A percentile compares a stretch with the other conserved stretches of the same genome.
Conservation (phyloP, 2,888 invertebrate genomes). For the Osmoderma eremita region DNA sequence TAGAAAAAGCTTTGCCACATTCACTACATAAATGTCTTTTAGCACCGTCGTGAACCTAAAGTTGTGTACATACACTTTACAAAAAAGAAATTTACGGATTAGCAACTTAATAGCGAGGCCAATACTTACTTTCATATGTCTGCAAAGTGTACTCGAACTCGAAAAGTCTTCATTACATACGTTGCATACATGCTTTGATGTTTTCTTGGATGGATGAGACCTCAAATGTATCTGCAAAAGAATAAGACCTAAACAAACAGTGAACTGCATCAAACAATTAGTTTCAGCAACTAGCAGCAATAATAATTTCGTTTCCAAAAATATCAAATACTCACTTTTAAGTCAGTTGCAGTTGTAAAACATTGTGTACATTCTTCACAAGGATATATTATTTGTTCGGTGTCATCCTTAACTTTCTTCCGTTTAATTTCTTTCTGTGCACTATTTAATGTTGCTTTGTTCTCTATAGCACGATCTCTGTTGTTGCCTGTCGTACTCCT, state of each 20-base stretch:
- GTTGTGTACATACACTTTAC: slow-evolving; percentile 2
- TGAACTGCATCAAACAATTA: no score
- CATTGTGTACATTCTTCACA: slow-evolving; percentile 61
- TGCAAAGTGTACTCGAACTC: slow-evolving; percentile 62
- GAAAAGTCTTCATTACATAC: slow-evolving; percentile 62
- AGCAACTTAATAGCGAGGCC: no score
- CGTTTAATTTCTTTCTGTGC: slow-evolving; percentile 42
- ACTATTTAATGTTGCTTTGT: not conserved
- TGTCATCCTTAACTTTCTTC: slow-evolving; percentile 57
- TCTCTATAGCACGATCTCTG: not conserved
- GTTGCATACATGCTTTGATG: slow-evolving; percentile 56
- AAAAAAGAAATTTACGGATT: no score
- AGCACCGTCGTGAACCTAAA: slow-evolving; percentile 58
- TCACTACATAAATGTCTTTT: slow-evolving; percentile 61
- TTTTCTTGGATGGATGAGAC: slow-evolving; percentile 53
- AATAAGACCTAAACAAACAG: slow-evolving; percentile 7
- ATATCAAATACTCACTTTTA: slow-evolving; percentile 56
- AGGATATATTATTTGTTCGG: slow-evolving; percentile 60
- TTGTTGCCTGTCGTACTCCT: not conserved
- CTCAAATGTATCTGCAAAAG: slow-evolving; percentile 1
- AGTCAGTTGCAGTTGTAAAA: slow-evolving; percentile 58
- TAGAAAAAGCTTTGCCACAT: slow-evolving; percentile 61
- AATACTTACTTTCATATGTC: slow-evolving; percentile 59
- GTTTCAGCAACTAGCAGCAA: no score
- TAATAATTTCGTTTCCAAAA: no score